Percentiles rank a stretch among this genome's conserved stretches.
These are phyloP conservation scores for Uromys caudimaculatus DNA, from an alignment of 2,797 vertebrate genomes.

Conservation along the genomic window DNA sequence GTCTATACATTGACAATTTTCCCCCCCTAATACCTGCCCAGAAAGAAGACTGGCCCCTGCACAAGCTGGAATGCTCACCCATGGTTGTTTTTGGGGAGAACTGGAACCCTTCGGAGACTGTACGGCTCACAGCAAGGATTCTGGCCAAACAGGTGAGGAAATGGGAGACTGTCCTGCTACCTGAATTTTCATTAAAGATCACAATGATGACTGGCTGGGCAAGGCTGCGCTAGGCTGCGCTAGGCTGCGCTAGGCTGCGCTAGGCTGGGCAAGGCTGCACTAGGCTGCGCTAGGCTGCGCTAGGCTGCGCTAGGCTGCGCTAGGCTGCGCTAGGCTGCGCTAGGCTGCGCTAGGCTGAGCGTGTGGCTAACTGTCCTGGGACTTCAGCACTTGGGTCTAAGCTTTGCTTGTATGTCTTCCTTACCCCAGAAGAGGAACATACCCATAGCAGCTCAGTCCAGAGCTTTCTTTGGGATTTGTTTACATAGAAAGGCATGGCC, in stretches of 20 bases:
- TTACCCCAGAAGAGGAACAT: not conserved
- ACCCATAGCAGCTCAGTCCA: not conserved
- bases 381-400: not conserved
- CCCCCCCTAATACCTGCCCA: slow-evolving; percentile 82
- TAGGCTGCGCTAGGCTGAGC: not conserved
- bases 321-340: accelerated
- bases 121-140: slow-evolving; percentile 94
- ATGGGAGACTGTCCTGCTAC: not conserved
- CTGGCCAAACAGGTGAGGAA: slow-evolving; percentile 94
- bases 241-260: accelerated
- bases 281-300: not conserved
- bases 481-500: not conserved
- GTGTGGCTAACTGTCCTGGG: not conserved
- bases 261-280: not conserved
- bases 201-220: slow-evolving; percentile 60
- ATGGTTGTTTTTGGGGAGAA: slow-evolving; percentile 94
- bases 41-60: slow-evolving; percentile 97
- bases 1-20: not conserved
- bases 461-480: not conserved
- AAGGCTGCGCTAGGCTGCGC: accelerated
- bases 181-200: slow-evolving; percentile 20
- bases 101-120: slow-evolving; percentile 95
- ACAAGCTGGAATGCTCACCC: slow-evolving; percentile 96
- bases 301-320: accelerated
- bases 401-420: not conserved